These are phyloP conservation scores for Chitala chitala DNA, from an alignment of 2,113 vertebrate genomes.

Conservation along the genomic window DNA sequence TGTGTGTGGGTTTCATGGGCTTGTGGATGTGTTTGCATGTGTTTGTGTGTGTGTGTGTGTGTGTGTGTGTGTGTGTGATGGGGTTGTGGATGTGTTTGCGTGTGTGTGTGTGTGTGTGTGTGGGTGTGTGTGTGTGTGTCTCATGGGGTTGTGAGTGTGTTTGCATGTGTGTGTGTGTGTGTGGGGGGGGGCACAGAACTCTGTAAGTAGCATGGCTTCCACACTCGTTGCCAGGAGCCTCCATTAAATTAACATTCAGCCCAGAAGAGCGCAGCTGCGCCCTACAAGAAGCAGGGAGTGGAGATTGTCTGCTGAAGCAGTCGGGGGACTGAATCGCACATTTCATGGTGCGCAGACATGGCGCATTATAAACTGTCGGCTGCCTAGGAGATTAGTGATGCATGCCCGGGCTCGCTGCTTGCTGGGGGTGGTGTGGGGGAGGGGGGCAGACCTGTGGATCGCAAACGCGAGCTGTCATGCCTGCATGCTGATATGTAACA, in stretches of 20 bases:
- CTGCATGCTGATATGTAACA: not conserved
- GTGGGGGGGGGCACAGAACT: constrained; percentile 26
- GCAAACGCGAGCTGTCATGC: not conserved
- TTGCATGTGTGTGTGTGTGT: too few relatives aligned
- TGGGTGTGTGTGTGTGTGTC: too few relatives aligned
- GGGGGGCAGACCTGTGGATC: not conserved
- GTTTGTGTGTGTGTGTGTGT: too few relatives aligned
- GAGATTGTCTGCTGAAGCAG: constrained; percentile 29
- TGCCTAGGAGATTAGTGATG: constrained; percentile 35
- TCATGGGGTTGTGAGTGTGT: too few relatives aligned
- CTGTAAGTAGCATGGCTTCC: constrained; percentile 29
- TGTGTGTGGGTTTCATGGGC: too few relatives aligned
- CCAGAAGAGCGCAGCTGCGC: constrained; percentile 42
- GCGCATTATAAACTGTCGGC: constrained; percentile 14
- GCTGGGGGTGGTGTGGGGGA: not conserved
- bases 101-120: too few relatives aligned
- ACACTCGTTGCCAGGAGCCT: constrained; percentile 33
- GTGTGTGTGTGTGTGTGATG: too few relatives aligned
- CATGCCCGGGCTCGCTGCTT: constrained; percentile 20
- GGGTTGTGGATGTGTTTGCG: too few relatives aligned
- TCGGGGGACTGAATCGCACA: constrained; percentile 32
- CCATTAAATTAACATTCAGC: constrained; percentile 53
- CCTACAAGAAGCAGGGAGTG: constrained; percentile 36
- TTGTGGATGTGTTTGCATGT: too few relatives aligned
- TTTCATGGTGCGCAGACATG: constrained; percentile 20